These are phyloP conservation scores for Micrasema longulum DNA, from an alignment of 1,140 invertebrate species.

Conservation along the genomic window DNA sequence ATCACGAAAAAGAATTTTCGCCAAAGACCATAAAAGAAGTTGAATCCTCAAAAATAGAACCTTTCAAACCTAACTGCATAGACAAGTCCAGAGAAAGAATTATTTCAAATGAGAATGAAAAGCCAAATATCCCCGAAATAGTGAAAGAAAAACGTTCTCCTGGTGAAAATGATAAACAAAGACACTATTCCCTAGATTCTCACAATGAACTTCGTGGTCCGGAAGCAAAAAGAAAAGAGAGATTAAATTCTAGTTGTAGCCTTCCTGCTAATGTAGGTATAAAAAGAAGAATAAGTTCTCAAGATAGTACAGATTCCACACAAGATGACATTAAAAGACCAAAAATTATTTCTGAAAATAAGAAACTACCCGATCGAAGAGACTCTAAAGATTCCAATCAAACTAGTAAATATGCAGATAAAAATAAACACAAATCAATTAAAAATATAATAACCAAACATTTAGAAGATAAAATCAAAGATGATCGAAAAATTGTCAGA, in stretches of 20 bases:
- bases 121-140: conserved; percentile 32
- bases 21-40: conserved; percentile 47
- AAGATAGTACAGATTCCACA: conserved; percentile 74
- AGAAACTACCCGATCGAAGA: conserved; percentile 71
- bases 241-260: conserved; percentile 70
- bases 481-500: conserved; percentile 68
- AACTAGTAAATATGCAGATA: conserved; percentile 60
- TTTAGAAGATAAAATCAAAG: conserved; percentile 69
- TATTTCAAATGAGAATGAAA: conserved; percentile 35
- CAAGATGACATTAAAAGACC: conserved; percentile 79
- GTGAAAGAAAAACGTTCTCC: conserved; percentile 47
- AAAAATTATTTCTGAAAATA: conserved; percentile 72
- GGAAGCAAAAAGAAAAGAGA: conserved; percentile 68
- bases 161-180: conserved; percentile 60
- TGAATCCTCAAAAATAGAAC: conserved; percentile 21
- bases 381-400: conserved; percentile 77
- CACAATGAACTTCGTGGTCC: conserved; percentile 56
- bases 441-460: conserved; percentile 66
- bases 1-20: conserved; percentile 50
- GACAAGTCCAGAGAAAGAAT: conserved; percentile 41
- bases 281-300: conserved; percentile 82
- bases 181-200: conserved; percentile 67
- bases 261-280: conserved; percentile 74
- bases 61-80: conserved; percentile 28
- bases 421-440: conserved; percentile 67